Evolutionary conservation across 2,888 invertebrate species (phyloP).

Genomic region (Amiota communis): DNA sequence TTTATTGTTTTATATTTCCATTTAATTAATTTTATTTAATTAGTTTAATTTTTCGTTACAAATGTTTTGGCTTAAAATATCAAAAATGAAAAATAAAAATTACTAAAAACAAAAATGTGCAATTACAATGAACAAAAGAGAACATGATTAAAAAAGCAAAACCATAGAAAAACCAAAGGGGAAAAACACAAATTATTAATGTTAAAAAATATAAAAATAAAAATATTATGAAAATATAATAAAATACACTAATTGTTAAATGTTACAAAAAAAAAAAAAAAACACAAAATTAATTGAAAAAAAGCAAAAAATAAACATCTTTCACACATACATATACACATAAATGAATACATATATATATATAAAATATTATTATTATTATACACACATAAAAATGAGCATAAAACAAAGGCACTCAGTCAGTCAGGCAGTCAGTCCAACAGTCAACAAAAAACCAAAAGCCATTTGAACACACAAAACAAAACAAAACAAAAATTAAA

Average conservation of each 20-base stretch:
- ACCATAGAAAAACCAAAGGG: constrained; percentile 5
- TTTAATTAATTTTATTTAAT: not conserved
- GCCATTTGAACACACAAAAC: not conserved
- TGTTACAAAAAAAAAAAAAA: constrained; percentile 46
- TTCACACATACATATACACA: constrained; percentile 38
- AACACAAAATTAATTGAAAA: constrained; percentile 16
- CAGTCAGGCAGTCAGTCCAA: constrained; percentile 6
- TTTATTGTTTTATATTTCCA: not conserved
- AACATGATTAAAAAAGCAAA: not conserved
- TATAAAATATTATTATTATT: constrained; percentile 36
- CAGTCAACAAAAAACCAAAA: constrained; percentile 50
- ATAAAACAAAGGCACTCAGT: constrained; percentile 18
- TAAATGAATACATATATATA: constrained; percentile 42
- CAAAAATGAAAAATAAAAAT: not conserved
- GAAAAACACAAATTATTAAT: constrained; percentile 48
- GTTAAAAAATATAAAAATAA: constrained; percentile 43
- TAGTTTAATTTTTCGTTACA: not conserved
- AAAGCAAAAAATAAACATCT: constrained; percentile 33
- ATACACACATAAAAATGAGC: constrained; percentile 36
- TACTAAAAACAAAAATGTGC: not conserved
- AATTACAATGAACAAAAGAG: not conserved
- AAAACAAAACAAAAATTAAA: constrained; percentile 43
- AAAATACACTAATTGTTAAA: constrained; percentile 53
- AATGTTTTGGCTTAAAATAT: constrained; percentile 1
- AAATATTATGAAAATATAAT: constrained; percentile 32